These are phyloP conservation scores for Euwallacea fornicatus DNA, from an alignment of 1,140 invertebrate species.

Conservation along the genomic window DNA sequence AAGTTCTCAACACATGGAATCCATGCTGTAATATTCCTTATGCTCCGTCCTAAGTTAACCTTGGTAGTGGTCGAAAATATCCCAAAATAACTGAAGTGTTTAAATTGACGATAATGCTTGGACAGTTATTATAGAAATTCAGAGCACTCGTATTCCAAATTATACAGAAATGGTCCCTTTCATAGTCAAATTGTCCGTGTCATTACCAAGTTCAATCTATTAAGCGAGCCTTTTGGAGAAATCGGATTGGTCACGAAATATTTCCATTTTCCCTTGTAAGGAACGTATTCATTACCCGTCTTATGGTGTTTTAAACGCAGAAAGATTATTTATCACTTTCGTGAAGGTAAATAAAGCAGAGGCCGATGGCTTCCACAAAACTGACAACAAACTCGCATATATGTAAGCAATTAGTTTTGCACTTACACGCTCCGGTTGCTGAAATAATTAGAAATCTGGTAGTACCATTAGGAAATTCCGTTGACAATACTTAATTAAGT, in stretches of 20 bases:
- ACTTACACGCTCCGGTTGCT: background rate
- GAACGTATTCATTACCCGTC: background rate
- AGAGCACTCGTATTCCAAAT: too few relatives aligned
- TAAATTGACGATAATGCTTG: too few relatives aligned
- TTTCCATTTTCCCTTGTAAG: conserved; percentile 10
- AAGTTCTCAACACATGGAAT: too few relatives aligned
- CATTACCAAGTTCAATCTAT: conserved; percentile 9
- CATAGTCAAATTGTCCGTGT: background rate
- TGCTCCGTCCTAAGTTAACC: too few relatives aligned
- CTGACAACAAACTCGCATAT: too few relatives aligned
- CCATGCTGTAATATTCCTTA: too few relatives aligned
- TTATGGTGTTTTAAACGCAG: background rate
- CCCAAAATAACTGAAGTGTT: too few relatives aligned
- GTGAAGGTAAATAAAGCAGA: background rate
- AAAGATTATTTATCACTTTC: conserved; percentile 4
- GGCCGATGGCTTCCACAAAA: too few relatives aligned
- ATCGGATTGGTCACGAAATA: conserved; percentile 11
- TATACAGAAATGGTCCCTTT: too few relatives aligned
- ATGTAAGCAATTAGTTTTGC: too few relatives aligned
- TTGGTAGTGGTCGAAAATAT: too few relatives aligned
- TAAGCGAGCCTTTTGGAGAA: background rate
- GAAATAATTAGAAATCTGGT: background rate
- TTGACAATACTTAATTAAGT: background rate
- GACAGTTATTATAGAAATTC: too few relatives aligned
- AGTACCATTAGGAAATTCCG: background rate